Conservation (phyloP, 2,888 invertebrate species). For the Anodontia alba region DNA sequence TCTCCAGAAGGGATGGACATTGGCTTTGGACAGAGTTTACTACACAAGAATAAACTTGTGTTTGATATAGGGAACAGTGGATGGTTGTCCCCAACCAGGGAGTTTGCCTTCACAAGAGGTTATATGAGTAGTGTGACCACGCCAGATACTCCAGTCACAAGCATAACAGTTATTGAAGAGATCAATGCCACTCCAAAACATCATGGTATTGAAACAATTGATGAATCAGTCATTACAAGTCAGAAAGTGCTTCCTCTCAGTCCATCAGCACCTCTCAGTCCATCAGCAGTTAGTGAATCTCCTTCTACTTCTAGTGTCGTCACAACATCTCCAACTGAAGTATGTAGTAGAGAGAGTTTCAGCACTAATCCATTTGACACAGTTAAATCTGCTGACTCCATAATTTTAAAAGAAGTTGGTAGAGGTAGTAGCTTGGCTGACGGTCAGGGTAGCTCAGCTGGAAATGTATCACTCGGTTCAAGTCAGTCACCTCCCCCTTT, state of each 20-base stretch:
- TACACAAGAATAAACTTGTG: conserved; percentile 93
- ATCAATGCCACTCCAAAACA: conserved; percentile 12
- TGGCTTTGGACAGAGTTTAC: conserved; percentile 97
- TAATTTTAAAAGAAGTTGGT: conserved; percentile 33
- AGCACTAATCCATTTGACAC: conserved; percentile 60
- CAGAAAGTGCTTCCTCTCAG: conserved; percentile 14
- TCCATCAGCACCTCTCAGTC: conserved; percentile 41
- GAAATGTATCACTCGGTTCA: conserved; percentile 50
- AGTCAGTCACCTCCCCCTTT: conserved; percentile 56
- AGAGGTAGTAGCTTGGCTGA: conserved; percentile 23
- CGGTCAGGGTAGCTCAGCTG: conserved; percentile 24
- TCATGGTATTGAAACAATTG: neutral
- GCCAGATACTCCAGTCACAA: conserved; percentile 69
- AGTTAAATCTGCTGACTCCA: conserved; percentile 43
- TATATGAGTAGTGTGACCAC: conserved; percentile 79
- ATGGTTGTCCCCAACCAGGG: conserved; percentile 65
- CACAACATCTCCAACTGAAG: conserved; percentile 43
- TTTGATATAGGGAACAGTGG: conserved; percentile 95
- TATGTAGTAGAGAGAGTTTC: conserved; percentile 37
- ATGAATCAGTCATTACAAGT: conserved; percentile 9
- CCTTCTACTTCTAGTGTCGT: conserved; percentile 60
- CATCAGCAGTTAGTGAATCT: conserved; percentile 47
- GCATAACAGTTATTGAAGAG: conserved; percentile 65
- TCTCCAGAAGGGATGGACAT: conserved; percentile 87
- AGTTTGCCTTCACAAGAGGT: conserved; percentile 78